A percentile compares a stretch with the other conserved stretches of the same genome.
phyloP scores from a whole-genome alignment of 2,113 vertebrate genomes.

The human (Homo sapiens) region GRCh38 chr2:6384501-6385000 shows the following conservation, averaged over 20 bases:
- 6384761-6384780: neutral
- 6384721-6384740: neutral
- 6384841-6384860: neutral
- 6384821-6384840: neutral
- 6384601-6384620: neutral
- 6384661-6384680: neutral
- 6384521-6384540: neutral
- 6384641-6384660: neutral
- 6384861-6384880: neutral
- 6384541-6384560: neutral
- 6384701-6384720: neutral
- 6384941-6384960: neutral
- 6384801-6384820: too few relatives aligned
- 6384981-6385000: neutral
- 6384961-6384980: neutral
- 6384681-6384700: neutral
- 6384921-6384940: neutral
- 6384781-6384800: neutral
- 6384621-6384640: neutral
- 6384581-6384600: neutral
- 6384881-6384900: neutral
- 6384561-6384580: neutral
- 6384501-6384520: neutral
- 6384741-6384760: neutral
- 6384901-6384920: neutral